Evolutionary conservation across 2,888 invertebrate genomes (phyloP).

Genomic region (Pollenia labialis): DNA sequence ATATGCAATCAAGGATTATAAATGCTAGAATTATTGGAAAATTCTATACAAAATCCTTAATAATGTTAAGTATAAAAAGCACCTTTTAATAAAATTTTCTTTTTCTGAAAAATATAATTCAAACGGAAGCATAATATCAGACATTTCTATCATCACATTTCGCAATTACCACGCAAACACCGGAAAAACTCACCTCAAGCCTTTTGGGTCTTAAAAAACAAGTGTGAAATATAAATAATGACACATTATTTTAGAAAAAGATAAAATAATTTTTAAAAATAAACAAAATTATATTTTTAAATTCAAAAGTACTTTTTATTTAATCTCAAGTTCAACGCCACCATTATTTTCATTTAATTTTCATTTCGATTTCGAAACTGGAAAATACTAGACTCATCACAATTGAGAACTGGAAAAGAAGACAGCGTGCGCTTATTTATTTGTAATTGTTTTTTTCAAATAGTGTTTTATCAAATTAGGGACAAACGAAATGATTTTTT

Average conservation of each 20-base stretch:
- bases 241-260: background rate
- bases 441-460: constrained; percentile 42
- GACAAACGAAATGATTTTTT: constrained; percentile 69
- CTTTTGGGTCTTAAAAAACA: background rate
- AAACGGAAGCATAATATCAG: too few species aligned
- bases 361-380: constrained; percentile 71
- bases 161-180: background rate
- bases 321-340: constrained; percentile 9
- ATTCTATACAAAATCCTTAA: too few species aligned
- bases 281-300: background rate
- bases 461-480: constrained; percentile 29
- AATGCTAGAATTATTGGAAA: too few species aligned
- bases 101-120: too few species aligned
- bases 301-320: constrained; percentile 5
- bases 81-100: too few species aligned
- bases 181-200: background rate
- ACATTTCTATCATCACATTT: background rate
- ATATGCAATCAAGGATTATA: too few species aligned
- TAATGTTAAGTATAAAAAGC: too few species aligned
- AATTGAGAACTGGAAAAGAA: constrained; percentile 44
- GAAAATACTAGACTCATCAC: constrained; percentile 77
- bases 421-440: constrained; percentile 62
- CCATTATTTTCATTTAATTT: constrained; percentile 15
- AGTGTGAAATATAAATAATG: constrained; percentile 1
- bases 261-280: constrained; percentile 3